Conservation (phyloP, 2,113 vertebrate species). For the Eidolon helvum region DNA sequence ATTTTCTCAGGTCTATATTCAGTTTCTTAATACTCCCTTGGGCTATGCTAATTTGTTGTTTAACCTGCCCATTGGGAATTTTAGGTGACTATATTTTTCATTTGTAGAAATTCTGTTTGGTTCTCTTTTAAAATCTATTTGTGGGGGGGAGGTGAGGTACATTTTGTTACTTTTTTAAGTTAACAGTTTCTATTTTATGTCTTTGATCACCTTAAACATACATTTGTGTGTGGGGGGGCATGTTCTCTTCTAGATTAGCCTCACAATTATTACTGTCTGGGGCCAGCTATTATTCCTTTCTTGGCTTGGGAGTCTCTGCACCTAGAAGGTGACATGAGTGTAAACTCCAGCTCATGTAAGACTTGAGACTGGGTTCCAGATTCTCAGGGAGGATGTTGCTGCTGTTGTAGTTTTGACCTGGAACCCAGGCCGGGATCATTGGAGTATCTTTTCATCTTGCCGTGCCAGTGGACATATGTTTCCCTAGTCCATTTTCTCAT, state of each 20-base stretch:
- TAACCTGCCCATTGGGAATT: neutral
- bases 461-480: neutral
- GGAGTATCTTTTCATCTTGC: neutral
- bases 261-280: neutral
- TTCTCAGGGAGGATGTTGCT: neutral
- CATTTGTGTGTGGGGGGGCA: neutral
- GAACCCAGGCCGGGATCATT: neutral
- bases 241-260: neutral
- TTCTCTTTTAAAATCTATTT: slow-evolving; percentile 9
- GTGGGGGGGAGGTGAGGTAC: neutral
- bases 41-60: neutral
- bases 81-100: neutral
- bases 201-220: neutral
- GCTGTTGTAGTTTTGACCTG: neutral
- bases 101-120: neutral
- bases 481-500: neutral
- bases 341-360: neutral
- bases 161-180: slow-evolving; percentile 9
- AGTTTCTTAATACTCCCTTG: neutral
- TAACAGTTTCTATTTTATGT: neutral
- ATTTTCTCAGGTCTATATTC: neutral
- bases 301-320: neutral
- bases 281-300: neutral
- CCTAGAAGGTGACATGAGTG: neutral
- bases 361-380: neutral